Percentiles rank a stretch among this genome's conserved stretches.
phyloP scores from a whole-genome alignment of 2,888 invertebrate genomes.

The Epistrophella euchroma region DNA sequence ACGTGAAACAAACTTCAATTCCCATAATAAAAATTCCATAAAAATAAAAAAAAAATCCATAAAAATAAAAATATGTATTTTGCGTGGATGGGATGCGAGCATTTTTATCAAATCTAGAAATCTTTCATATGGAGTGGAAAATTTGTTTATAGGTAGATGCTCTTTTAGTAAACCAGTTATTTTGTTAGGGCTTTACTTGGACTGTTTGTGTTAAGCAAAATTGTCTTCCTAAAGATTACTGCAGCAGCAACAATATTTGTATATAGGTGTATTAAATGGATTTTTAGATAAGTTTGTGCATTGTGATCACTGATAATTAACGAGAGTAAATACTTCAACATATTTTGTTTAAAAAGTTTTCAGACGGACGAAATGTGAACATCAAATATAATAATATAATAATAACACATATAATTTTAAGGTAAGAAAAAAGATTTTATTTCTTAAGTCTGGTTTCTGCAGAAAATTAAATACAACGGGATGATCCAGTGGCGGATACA shows the following conservation, averaged over 20 bases:
- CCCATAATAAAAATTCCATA: too few relatives aligned
- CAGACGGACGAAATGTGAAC: too few relatives aligned
- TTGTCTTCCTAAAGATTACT: neutral
- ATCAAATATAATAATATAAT: too few relatives aligned
- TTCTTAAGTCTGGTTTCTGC: too few relatives aligned
- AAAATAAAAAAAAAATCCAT: neutral
- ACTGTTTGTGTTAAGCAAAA: neutral
- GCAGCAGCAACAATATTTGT: neutral
- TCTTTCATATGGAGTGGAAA: constrained; percentile 3
- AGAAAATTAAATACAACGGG: too few relatives aligned
- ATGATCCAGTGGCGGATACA: too few relatives aligned
- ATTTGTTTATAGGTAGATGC: neutral
- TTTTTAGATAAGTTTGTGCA: neutral
- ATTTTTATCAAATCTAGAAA: constrained; percentile 1
- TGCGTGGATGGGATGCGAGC: neutral
- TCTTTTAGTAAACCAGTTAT: neutral
- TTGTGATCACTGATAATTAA: neutral
- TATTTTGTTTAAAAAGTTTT: too few relatives aligned
- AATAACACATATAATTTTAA: too few relatives aligned
- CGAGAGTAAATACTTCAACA: too few relatives aligned
- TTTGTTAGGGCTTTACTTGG: neutral
- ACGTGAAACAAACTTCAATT: too few relatives aligned
- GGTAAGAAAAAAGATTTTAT: too few relatives aligned
- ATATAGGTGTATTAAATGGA: neutral
- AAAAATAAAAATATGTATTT: neutral